Percentiles rank a stretch among this genome's conserved stretches.
phyloP scores from a whole-genome alignment of 2,797 vertebrate species.

The Eurystomus glaucurus region DNA sequence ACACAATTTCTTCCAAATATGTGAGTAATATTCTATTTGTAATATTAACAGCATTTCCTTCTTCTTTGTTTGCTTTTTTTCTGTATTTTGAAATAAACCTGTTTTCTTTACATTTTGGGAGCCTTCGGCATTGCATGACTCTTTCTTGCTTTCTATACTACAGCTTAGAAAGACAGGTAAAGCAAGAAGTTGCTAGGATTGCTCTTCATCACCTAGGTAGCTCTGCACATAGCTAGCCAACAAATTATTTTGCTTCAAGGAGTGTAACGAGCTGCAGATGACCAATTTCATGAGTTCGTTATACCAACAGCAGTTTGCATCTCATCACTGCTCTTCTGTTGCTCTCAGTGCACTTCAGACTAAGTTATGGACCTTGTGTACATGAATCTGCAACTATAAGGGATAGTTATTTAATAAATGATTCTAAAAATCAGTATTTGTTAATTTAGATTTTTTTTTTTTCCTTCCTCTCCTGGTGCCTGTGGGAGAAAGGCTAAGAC shows the following conservation, averaged over 20 bases:
- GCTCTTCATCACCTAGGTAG: background rate
- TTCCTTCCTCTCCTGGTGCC: accelerated
- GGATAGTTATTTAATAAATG: background rate
- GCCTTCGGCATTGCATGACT: background rate
- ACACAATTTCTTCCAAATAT: background rate
- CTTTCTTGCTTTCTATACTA: background rate
- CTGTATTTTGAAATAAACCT: background rate
- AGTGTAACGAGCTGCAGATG: accelerated
- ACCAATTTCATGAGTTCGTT: background rate
- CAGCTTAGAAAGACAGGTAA: background rate
- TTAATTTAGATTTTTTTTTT: background rate
- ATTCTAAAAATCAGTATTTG: background rate
- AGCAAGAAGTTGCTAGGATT: background rate
- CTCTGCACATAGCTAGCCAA: background rate
- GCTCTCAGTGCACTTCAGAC: background rate
- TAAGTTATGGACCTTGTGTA: background rate
- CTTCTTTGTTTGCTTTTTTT: background rate
- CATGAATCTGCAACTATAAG: background rate
- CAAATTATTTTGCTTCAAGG: background rate
- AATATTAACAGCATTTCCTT: background rate
- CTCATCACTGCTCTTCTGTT: background rate
- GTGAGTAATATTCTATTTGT: background rate
- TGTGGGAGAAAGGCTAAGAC: background rate
- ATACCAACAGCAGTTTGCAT: background rate
- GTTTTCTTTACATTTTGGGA: background rate